Conservation (phyloP, 2,113 vertebrate species). For the Catagonus wagneri region DNA sequence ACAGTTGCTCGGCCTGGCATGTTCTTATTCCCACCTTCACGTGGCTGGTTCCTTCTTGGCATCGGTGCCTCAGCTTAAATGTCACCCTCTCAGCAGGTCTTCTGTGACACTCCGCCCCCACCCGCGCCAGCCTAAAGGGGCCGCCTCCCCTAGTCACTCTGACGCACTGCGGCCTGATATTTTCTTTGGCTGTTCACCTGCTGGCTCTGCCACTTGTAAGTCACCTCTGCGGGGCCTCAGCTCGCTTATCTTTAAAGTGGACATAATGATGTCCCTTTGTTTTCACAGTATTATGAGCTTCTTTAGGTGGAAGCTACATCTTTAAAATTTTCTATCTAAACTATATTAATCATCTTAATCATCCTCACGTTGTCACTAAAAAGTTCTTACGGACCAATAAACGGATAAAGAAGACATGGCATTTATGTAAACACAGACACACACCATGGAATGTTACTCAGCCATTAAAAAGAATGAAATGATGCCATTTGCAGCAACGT, state of each 20-base stretch:
- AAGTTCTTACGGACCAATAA: not conserved
- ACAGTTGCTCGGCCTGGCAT: not conserved
- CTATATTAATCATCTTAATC: conserved; percentile 60
- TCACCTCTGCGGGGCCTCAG: not conserved
- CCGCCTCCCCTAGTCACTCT: not conserved
- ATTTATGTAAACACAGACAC: too few species aligned
- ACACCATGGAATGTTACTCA: too few species aligned
- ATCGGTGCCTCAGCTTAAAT: not conserved
- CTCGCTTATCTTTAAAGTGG: conserved; percentile 25
- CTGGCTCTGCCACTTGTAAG: not conserved
- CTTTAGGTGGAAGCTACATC: not conserved
- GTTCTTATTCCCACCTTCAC: not conserved
- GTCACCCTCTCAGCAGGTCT: not conserved
- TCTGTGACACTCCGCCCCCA: not conserved
- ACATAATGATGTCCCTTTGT: not conserved
- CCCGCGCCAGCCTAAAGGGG: not conserved
- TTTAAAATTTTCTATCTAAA: not conserved
- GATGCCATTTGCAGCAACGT: too few species aligned
- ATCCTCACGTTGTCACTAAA: not conserved
- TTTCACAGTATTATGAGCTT: not conserved
- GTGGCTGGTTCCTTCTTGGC: not conserved
- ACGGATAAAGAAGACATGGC: too few species aligned
- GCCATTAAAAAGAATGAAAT: too few species aligned
- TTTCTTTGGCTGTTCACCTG: not conserved
- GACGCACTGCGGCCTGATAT: not conserved